Percentiles rank a stretch among this genome's conserved stretches.
Evolutionary conservation across 2,113 vertebrate species (phyloP).

Genomic region (Python bivittatus): DNA sequence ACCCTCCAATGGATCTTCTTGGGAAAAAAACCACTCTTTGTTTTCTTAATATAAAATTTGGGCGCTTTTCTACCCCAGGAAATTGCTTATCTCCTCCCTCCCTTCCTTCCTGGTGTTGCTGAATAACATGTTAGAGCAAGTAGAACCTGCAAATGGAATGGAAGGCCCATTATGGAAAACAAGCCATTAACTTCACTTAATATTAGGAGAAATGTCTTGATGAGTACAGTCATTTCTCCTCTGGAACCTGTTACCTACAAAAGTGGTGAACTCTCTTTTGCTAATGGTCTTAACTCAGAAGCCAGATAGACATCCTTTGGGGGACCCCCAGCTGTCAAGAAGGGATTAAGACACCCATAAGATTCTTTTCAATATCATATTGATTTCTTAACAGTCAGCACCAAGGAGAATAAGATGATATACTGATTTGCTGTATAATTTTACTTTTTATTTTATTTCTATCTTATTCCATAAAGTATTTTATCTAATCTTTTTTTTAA

Average conservation of each 20-base stretch:
- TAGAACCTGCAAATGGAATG: background rate
- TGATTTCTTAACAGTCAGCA: background rate
- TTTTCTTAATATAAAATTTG: background rate
- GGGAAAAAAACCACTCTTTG: background rate
- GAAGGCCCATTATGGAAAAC: background rate
- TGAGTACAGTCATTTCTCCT: background rate
- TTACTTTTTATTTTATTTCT: background rate
- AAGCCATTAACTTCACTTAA: background rate
- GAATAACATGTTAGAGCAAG: background rate
- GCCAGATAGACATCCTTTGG: background rate
- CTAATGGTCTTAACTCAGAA: background rate
- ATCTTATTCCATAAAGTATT: background rate
- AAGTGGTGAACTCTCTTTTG: background rate
- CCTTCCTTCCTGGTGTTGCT: background rate
- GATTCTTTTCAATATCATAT: background rate
- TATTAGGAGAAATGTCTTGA: background rate
- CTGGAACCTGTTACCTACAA: background rate
- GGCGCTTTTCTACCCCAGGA: background rate
- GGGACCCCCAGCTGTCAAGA: background rate
- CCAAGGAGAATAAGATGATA: background rate
- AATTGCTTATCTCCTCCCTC: background rate
- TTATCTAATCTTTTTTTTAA: background rate
- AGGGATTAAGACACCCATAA: background rate
- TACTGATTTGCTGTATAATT: background rate
- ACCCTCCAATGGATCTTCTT: background rate